Conservation (phyloP, 1,140 invertebrate species). For the Calycopis cecrops region DNA sequence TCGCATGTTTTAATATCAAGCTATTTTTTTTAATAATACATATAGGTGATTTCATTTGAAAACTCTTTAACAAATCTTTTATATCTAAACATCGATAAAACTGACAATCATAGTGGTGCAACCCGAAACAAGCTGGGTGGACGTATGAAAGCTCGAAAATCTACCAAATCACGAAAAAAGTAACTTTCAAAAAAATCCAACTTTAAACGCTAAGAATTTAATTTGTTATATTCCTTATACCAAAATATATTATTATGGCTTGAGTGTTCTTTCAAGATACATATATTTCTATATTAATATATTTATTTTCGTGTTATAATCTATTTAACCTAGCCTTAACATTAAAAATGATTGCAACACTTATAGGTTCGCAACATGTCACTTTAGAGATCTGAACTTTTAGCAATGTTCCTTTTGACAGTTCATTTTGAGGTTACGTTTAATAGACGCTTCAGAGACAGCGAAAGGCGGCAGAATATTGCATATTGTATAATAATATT, state of each 20-base stretch:
- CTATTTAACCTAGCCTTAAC: conserved; percentile 66
- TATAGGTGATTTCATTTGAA: conserved; percentile 8
- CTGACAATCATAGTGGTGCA: conserved; percentile 21
- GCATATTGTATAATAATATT: no score
- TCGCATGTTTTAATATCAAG: neutral
- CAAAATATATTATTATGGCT: conserved; percentile 75
- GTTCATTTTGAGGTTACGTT: conserved; percentile 11
- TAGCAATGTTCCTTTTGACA: conserved; percentile 38
- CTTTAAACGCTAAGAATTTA: conserved; percentile 42
- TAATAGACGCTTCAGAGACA: conserved; percentile 6
- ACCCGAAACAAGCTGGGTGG: conserved; percentile 45
- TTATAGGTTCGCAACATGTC: conserved; percentile 66
- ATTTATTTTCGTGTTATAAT: conserved; percentile 61
- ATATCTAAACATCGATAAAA: conserved; percentile 36
- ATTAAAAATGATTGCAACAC: conserved; percentile 66
- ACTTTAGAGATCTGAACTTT: conserved; percentile 55
- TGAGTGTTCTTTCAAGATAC: conserved; percentile 67
- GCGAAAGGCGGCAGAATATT: neutral
- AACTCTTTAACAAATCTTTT: conserved; percentile 15
- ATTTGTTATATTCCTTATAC: conserved; percentile 62
- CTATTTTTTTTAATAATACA: neutral
- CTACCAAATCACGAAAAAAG: conserved; percentile 38
- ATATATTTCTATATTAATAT: conserved; percentile 63
- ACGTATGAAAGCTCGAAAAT: conserved; percentile 36
- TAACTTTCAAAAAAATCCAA: neutral